Percentiles rank a stretch among this genome's conserved stretches.
Evolutionary conservation across 1,140 invertebrate genomes (phyloP).

Genomic region (Ganaspis sp.): DNA sequence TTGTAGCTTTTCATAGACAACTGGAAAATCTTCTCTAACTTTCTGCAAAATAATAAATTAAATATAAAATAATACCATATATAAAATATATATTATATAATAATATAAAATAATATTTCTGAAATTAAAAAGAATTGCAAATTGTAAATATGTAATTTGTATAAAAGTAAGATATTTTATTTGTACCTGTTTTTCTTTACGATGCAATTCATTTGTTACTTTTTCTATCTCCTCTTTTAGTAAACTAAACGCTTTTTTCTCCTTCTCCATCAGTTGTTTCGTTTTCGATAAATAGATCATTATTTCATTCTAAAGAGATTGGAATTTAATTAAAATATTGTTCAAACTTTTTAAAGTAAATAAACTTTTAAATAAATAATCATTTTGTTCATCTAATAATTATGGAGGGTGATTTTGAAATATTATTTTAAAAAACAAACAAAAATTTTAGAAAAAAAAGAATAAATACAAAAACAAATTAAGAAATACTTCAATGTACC

Average conservation of each 20-base stretch:
- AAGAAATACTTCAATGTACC: neutral
- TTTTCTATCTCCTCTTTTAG: conserved; percentile 57
- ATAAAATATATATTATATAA: no score
- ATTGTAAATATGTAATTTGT: neutral
- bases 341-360: conserved; percentile 6
- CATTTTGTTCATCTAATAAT: no score
- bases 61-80: conserved; percentile 14
- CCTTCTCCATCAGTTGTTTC: conserved; percentile 56
- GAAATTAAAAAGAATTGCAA: no score
- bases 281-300: conserved; percentile 52
- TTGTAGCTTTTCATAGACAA: conserved; percentile 49
- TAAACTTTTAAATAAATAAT: conserved; percentile 22
- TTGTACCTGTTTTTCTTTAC: conserved; percentile 40
- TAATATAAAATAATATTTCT: no score
- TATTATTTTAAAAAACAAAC: no score
- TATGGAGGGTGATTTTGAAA: no score
- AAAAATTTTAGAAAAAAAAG: no score
- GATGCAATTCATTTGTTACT: conserved; percentile 47
- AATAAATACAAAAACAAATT: no score
- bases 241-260: conserved; percentile 51
- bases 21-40: conserved; percentile 41
- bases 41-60: conserved; percentile 40
- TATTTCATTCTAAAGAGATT: conserved; percentile 56
- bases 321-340: conserved; percentile 16
- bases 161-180: conserved; percentile 12